Evolutionary conservation across 2,888 invertebrate species (phyloP), one percentile per base, ranked within the genome.

Genomic region (Drosophila putrida): DNA sequence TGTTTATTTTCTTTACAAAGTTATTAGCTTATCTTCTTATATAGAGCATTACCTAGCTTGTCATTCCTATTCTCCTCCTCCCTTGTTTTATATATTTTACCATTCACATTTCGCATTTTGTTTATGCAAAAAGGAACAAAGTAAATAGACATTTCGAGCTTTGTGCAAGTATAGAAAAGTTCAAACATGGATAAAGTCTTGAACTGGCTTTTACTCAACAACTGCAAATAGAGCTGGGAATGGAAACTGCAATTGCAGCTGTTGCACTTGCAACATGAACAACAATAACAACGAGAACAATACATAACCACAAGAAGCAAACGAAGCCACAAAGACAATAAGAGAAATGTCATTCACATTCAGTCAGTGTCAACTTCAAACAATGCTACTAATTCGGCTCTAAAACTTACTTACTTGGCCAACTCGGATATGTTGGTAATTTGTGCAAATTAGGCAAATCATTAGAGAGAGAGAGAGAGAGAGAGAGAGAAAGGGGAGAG

Each of bases 321-420:
- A 35, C 38, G 10, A 27, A 28, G 35, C 27, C 36, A 54, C 53
- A 58, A 38, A 20, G 49, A 44, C 38, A 13, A 15, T 10, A 13
- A 31, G 31, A 28, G 50, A 2, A 46, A 53, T 66, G 51, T 28
- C 50, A 55, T 63, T 61, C 36, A 25, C 57, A 55, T 60, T 58
- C 35, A 46, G 67, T 61, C 57, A 63, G 47, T 71, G 71, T 53
- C 71, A 70, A 59, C 70, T 44, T n/a, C 55, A 69, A 76, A 85
- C 82, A 82, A 82, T 71, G 77, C 72, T 65, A 69, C 71, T 79
- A 71, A 88, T 82, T 82, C 82, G 62, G 69, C 67, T 58, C 57
- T n/a, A 66, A 46, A 58, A 54, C 35, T 13, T 15, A n/a, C 38
- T 46, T 41, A 58, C 64, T 59, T 55, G 36, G 36, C 36, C 59